phyloP scores from a whole-genome alignment of 2,113 vertebrate genomes.

The Proteles cristata region DNA sequence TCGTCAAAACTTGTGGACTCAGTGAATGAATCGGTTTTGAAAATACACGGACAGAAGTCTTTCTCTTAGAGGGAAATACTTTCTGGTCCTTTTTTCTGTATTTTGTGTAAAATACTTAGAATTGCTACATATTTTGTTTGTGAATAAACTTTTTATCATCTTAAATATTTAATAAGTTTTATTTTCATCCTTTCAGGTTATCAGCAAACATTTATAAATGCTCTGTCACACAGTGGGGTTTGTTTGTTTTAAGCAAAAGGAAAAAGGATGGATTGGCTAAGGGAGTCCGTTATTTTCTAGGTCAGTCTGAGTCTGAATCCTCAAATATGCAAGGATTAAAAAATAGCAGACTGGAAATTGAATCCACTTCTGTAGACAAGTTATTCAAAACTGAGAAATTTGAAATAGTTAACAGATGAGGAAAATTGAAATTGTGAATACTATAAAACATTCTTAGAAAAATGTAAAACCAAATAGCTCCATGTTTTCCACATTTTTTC shows the following conservation, averaged over 20 bases:
- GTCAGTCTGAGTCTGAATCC: background rate
- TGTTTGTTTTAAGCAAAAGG: constrained; percentile 41
- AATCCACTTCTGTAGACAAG: constrained; percentile 5
- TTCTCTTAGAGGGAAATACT: background rate
- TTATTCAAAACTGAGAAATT: constrained; percentile 26
- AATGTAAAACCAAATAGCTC: constrained; percentile 8
- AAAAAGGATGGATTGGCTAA: background rate
- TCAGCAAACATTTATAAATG: constrained; percentile 16
- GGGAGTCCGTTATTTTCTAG: constrained; percentile 46
- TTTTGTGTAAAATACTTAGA: constrained; percentile 33
- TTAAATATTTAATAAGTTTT: constrained; percentile 24
- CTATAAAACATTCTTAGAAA: constrained; percentile 35
- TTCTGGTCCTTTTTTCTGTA: background rate
- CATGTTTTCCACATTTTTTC: constrained; percentile 28
- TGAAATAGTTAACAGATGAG: constrained; percentile 35
- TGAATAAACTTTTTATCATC: background rate
- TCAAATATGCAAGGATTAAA: constrained; percentile 43
- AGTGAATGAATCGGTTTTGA: constrained; percentile 37
- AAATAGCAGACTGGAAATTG: constrained; percentile 48
- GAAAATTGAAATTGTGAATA: constrained; percentile 34
- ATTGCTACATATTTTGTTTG: background rate
- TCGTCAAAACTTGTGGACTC: background rate
- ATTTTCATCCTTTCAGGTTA: background rate
- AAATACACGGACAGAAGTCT: background rate
- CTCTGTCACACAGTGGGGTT: background rate